These are phyloP conservation scores for Crocidura indochinensis DNA, from an alignment of 2,797 vertebrate species.

Conservation along the genomic window DNA sequence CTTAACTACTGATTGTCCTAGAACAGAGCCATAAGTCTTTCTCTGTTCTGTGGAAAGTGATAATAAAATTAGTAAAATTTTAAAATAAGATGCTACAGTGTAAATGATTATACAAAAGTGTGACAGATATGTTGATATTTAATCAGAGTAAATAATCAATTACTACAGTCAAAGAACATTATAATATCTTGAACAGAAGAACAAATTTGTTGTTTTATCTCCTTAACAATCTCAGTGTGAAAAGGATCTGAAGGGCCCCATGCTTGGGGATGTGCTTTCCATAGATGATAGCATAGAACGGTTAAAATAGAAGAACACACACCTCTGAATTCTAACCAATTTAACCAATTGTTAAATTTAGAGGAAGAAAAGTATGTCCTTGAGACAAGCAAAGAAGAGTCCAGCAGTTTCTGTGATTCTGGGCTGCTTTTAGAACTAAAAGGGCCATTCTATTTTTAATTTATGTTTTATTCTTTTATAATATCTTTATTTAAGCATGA, in stretches of 20 bases:
- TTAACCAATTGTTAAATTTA: not conserved
- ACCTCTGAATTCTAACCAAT: not conserved
- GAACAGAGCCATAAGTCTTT: slow-evolving; percentile 10
- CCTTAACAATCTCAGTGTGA: not conserved
- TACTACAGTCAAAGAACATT: not conserved
- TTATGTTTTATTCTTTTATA: too few relatives aligned
- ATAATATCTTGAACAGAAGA: not conserved
- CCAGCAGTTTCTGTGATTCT: too few relatives aligned
- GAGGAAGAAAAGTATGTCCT: not conserved
- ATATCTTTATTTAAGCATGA: too few relatives aligned
- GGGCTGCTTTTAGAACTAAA: too few relatives aligned
- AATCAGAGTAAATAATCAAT: not conserved
- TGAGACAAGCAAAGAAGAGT: too few relatives aligned
- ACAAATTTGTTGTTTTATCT: not conserved
- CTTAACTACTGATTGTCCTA: not conserved
- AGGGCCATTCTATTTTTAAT: too few relatives aligned
- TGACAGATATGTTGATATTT: not conserved
- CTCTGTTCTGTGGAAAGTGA: not conserved
- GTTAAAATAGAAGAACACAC: not conserved
- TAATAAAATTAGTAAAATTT: slow-evolving; percentile 16
- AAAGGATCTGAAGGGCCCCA: not conserved
- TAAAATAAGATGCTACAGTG: slow-evolving; percentile 11
- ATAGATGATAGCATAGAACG: not conserved
- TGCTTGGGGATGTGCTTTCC: not conserved
- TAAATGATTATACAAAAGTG: not conserved